Percentiles rank a stretch among this genome's conserved stretches.
phyloP scores from a whole-genome alignment of 2,888 invertebrate species.

The Apotomis betuletana region DNA sequence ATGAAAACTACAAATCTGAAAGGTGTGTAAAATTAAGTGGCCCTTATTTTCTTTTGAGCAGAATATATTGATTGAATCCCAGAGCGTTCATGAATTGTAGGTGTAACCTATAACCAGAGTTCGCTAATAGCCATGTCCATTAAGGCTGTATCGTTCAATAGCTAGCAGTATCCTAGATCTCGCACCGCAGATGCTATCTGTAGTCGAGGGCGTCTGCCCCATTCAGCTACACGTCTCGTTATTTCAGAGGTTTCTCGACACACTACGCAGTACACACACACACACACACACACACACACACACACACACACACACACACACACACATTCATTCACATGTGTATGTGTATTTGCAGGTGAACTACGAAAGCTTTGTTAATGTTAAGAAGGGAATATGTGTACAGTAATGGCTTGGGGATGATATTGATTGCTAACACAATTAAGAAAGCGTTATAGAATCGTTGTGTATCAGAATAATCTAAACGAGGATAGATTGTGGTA shows the following conservation, averaged over 20 bases:
- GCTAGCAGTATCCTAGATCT: constrained; percentile 12
- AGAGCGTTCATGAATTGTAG: neutral
- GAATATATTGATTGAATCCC: no score
- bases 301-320: no score
- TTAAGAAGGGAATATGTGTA: constrained; percentile 2
- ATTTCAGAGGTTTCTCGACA: constrained; percentile 23
- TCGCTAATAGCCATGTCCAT: constrained; percentile 3
- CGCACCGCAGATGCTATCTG: constrained; percentile 28
- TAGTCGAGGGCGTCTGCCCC: constrained; percentile 28
- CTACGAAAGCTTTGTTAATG: constrained; percentile 9
- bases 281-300: no score
- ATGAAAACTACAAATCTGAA: no score
- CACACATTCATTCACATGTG: neutral
- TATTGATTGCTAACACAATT: neutral
- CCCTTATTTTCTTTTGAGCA: no score
- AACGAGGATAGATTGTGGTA: neutral
- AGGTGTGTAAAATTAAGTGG: no score
- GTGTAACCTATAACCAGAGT: neutral
- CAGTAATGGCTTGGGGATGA: constrained; percentile 3
- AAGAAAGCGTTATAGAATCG: neutral
- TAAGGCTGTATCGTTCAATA: constrained; percentile 2
- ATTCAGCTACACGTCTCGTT: constrained; percentile 35
- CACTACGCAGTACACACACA: no score
- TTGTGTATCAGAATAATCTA: no score
- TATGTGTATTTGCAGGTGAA: constrained; percentile 7